Conservation (phyloP, 2,888 invertebrate species). For the Alloscopus bannaensis region DNA sequence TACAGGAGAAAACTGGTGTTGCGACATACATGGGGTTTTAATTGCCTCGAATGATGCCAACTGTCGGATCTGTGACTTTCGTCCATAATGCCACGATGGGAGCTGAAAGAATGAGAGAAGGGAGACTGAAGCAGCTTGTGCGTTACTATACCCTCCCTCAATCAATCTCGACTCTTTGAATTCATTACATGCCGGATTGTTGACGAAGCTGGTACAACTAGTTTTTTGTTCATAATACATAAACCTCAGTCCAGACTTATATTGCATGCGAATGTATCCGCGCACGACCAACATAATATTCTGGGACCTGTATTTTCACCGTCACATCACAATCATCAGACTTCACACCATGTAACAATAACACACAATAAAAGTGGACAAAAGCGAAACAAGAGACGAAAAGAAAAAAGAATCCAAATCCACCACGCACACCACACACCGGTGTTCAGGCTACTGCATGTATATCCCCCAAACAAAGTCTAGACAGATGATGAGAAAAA, state of each 20-base stretch:
- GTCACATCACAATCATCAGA: constrained; percentile 17
- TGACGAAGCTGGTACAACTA: no score
- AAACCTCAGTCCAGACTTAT: not conserved
- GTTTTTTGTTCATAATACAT: no score
- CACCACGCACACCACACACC: constrained; percentile 31
- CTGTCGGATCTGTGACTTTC: constrained; percentile 52
- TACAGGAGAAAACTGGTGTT: no score
- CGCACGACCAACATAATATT: no score
- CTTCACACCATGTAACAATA: constrained; percentile 53
- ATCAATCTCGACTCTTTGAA: constrained; percentile 43
- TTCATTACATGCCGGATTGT: constrained; percentile 24
- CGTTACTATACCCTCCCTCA: no score
- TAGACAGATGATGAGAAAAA: constrained; percentile 26
- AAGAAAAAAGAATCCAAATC: constrained; percentile 9
- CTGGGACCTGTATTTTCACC: no score
- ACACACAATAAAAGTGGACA: constrained; percentile 38
- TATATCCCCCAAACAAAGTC: not conserved
- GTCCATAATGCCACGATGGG: no score
- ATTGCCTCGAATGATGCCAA: constrained; percentile 55
- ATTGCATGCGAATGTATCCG: constrained; percentile 9
- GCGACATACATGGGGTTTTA: no score
- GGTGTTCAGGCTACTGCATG: constrained; percentile 18
- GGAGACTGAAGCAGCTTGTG: no score
- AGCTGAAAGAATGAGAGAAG: no score
- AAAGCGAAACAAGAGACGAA: constrained; percentile 18